Conservation (phyloP, 2,113 vertebrate species). For the Procavia capensis region DNA sequence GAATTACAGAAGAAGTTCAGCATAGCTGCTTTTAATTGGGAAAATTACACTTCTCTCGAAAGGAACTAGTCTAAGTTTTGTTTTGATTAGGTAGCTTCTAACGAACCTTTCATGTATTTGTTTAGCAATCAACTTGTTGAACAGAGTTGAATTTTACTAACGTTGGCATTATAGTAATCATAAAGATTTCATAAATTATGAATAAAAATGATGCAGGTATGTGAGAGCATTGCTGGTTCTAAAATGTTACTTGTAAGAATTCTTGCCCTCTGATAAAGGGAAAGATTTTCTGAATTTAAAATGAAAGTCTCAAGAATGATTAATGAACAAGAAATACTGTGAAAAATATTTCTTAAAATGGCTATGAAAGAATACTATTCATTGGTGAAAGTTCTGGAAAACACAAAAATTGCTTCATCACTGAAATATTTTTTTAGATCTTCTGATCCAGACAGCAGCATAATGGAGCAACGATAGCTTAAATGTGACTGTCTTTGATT, state of each 20-base stretch:
- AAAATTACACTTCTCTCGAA: slow-evolving; percentile 59
- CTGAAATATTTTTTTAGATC: neutral
- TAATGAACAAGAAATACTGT: neutral
- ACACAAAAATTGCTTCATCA: slow-evolving; percentile 11
- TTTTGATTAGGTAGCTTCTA: slow-evolving; percentile 58
- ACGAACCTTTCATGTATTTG: slow-evolving; percentile 64
- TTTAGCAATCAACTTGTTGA: slow-evolving; percentile 30
- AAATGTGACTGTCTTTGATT: neutral
- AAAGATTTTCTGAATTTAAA: neutral
- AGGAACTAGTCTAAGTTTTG: slow-evolving; percentile 58
- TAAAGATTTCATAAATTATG: neutral
- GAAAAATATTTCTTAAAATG: neutral
- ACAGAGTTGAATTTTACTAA: slow-evolving; percentile 26
- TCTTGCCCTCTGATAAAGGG: neutral
- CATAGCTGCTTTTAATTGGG: slow-evolving; percentile 40
- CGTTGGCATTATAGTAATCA: neutral
- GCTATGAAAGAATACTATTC: slow-evolving; percentile 14
- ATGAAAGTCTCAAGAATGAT: neutral
- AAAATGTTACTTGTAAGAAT: neutral
- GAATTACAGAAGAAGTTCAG: slow-evolving; percentile 59
- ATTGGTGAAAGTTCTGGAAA: neutral
- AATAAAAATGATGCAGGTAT: neutral
- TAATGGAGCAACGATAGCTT: neutral
- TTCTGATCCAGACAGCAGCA: neutral
- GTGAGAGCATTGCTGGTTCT: neutral